Conservation (phyloP, 2,797 vertebrate genomes). For the Delichon dasypus region DNA sequence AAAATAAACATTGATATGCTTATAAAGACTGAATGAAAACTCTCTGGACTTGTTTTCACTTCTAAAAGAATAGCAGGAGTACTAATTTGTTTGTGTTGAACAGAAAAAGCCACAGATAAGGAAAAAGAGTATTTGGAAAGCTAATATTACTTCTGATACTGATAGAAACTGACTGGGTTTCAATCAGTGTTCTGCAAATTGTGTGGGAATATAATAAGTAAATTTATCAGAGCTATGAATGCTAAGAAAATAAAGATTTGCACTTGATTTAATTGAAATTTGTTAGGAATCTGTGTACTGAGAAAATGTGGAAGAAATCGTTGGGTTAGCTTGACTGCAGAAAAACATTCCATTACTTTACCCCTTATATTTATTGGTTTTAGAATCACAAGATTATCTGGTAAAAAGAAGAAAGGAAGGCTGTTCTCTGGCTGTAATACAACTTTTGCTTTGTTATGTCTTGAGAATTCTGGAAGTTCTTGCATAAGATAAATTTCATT, state of each 20-base stretch:
- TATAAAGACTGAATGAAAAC: neutral
- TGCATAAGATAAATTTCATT: neutral
- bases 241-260: neutral
- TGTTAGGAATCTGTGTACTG: neutral
- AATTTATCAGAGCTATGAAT: neutral
- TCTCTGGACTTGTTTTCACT: neutral
- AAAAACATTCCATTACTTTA: neutral
- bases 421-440: neutral
- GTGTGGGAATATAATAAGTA: neutral
- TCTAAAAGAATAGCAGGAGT: neutral
- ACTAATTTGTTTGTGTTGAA: neutral
- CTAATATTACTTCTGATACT: neutral
- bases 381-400: neutral
- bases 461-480: neutral
- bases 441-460: neutral
- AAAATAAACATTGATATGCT: neutral
- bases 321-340: neutral
- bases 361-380: neutral
- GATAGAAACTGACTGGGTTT: neutral
- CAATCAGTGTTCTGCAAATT: neutral
- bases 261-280: neutral
- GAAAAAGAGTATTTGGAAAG: neutral
- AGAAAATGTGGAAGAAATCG: neutral
- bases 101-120: neutral
- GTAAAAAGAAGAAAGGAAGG: neutral